phyloP scores from a whole-genome alignment of 1,140 invertebrate species.

The Elysia chlorotica region DNA sequence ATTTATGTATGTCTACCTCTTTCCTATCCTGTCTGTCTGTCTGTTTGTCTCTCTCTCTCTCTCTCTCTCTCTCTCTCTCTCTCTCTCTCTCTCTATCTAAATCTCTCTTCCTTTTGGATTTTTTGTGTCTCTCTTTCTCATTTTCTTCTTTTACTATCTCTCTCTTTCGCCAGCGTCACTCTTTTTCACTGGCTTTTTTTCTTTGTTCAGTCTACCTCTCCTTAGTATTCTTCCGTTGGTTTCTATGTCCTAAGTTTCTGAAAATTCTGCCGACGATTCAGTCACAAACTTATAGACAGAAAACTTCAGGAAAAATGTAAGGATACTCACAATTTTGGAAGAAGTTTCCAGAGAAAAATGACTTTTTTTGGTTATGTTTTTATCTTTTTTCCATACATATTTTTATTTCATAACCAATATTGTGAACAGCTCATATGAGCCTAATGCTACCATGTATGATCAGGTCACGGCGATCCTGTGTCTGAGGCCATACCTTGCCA shows the following conservation, averaged over 20 bases:
- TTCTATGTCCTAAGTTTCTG: too few species aligned
- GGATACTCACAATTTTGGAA: too few species aligned
- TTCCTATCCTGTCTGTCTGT: background rate
- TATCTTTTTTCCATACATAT: background rate
- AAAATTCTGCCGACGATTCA: too few species aligned
- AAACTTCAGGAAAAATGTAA: too few species aligned
- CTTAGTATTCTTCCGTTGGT: too few species aligned
- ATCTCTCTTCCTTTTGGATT: background rate
- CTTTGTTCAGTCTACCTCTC: too few species aligned
- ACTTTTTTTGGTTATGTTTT: background rate
- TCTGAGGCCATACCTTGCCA: constrained; percentile 68
- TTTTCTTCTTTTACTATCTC: background rate
- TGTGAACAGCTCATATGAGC: background rate
- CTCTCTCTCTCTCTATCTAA: background rate
- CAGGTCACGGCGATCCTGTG: constrained; percentile 56
- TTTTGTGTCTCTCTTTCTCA: background rate
- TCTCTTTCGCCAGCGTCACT: background rate
- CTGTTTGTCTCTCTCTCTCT: background rate
- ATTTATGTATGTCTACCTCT: background rate
- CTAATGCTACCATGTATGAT: background rate
- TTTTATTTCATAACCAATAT: background rate
- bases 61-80: background rate
- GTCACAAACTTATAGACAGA: too few species aligned
- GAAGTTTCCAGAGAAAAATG: background rate
- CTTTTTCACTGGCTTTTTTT: too few species aligned